These are phyloP conservation scores for Fragum whitleyi DNA, from an alignment of 2,888 invertebrate genomes.

Conservation along the genomic window DNA sequence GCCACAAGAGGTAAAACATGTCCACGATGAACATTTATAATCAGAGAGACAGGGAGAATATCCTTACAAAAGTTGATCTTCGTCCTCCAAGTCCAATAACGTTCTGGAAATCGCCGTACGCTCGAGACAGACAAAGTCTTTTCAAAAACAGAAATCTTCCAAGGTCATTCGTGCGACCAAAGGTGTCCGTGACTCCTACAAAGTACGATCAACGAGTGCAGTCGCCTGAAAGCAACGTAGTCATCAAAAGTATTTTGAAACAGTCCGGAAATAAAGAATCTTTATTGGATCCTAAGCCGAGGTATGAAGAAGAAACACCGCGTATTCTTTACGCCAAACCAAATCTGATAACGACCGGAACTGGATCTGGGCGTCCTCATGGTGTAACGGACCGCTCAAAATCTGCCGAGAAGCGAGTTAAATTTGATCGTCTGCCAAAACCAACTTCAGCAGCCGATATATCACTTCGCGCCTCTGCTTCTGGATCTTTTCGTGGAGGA, in stretches of 20 bases:
- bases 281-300: neutral
- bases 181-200: conserved; percentile 1
- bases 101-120: conserved; percentile 49
- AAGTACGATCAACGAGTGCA: neutral
- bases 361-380: conserved; percentile 44
- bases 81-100: conserved; percentile 26
- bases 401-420: conserved; percentile 46
- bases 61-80: neutral
- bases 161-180: neutral
- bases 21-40: neutral
- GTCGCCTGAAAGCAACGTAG: neutral
- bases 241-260: conserved; percentile 46
- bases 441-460: neutral
- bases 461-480: neutral
- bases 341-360: conserved; percentile 52
- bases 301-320: neutral
- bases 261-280: neutral
- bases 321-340: conserved; percentile 17
- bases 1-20: too few species aligned
- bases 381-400: conserved; percentile 30
- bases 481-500: neutral
- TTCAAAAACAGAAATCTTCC: neutral
- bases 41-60: neutral
- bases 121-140: conserved; percentile 21
- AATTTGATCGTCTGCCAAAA: conserved; percentile 40